These are phyloP conservation scores for Lasioglossum oenotherae DNA, from an alignment of 2,888 invertebrate genomes.

Conservation along the genomic window DNA sequence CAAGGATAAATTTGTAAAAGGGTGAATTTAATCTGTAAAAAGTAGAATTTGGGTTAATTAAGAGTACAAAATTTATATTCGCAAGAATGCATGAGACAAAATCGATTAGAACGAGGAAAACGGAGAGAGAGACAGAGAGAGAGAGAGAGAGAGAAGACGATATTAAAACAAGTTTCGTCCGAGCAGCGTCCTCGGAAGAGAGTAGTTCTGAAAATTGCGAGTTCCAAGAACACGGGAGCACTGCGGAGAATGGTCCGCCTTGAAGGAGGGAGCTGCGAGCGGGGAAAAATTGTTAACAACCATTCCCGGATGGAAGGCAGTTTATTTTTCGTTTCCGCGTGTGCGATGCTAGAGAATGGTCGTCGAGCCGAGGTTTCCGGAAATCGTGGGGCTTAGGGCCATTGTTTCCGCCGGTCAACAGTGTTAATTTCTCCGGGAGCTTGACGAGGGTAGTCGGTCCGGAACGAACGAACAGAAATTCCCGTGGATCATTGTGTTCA, in stretches of 20 bases:
- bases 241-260: neutral
- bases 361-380: conserved; percentile 1
- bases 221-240: neutral
- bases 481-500: conserved; percentile 53
- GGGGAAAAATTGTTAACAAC: neutral
- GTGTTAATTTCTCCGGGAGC: conserved; percentile 52
- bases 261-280: neutral
- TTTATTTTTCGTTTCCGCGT: neutral
- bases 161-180: neutral
- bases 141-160: neutral
- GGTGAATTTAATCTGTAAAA: too few species aligned
- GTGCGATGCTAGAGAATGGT: neutral
- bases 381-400: conserved; percentile 6
- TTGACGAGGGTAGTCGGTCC: conserved; percentile 20
- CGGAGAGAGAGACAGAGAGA: neutral
- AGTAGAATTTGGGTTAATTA: too few species aligned
- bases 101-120: neutral
- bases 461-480: conserved; percentile 50
- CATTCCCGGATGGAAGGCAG: neutral
- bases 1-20: too few species aligned
- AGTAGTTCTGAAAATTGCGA: neutral
- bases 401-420: conserved; percentile 53
- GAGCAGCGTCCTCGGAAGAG: neutral
- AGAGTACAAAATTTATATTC: too few species aligned
- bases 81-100: neutral